phyloP scores from a whole-genome alignment of 2,113 vertebrate genomes.

The Corynorhinus townsendii region DNA sequence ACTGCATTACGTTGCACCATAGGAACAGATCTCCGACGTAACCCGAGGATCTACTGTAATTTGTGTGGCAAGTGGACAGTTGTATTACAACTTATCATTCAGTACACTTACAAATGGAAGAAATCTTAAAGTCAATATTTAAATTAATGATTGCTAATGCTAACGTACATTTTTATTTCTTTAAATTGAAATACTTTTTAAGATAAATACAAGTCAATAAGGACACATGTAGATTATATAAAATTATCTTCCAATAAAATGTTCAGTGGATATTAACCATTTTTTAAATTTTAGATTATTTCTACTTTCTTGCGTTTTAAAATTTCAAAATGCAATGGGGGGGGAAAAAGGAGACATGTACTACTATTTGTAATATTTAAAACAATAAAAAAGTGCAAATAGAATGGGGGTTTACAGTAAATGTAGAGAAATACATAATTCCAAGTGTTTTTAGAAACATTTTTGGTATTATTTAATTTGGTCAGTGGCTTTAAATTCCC shows the following conservation, averaged over 20 bases:
- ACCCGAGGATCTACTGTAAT: no score
- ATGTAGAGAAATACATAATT: neutral
- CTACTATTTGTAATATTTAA: no score
- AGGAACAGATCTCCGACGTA: no score
- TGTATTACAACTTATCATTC: neutral
- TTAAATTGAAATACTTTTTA: neutral
- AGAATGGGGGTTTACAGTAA: neutral
- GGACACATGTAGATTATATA: neutral
- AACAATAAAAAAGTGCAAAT: no score
- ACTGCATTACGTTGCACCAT: accelerated
- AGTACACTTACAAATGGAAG: neutral
- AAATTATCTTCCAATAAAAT: neutral
- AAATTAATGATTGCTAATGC: neutral
- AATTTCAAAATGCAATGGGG: neutral
- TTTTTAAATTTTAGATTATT: neutral
- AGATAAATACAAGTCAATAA: neutral
- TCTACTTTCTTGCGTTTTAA: neutral
- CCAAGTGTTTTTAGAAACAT: neutral
- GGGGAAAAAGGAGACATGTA: no score
- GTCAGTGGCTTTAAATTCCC: neutral
- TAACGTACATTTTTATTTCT: neutral
- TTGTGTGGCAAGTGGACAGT: neutral
- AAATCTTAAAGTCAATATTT: neutral
- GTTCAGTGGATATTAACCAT: neutral
- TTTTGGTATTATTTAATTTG: neutral